These are phyloP conservation scores for Serranus cabrilla DNA, from an alignment of 2,797 vertebrate genomes.

Conservation along the genomic window DNA sequence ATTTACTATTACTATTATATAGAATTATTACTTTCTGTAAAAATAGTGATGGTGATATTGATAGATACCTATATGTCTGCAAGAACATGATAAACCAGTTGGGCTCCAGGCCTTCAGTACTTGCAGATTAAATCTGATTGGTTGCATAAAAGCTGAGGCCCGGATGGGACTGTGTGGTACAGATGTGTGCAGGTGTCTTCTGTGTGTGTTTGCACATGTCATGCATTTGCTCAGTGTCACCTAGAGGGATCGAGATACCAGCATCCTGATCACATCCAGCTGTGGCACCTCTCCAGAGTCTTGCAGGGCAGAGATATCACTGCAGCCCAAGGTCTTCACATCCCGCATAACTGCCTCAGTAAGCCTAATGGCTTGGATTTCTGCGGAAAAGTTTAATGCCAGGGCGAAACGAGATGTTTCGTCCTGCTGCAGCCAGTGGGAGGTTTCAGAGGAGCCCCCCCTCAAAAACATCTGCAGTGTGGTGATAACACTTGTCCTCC, in stretches of 20 bases:
- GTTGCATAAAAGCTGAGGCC: constrained; percentile 29
- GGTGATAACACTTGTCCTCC: constrained; percentile 80
- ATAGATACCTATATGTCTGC: no score
- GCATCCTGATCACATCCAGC: constrained; percentile 54
- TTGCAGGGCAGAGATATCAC: constrained; percentile 61
- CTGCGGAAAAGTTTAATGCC: constrained; percentile 58
- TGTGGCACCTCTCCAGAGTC: constrained; percentile 43
- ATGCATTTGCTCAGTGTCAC: constrained; percentile 32
- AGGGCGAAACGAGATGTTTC: constrained; percentile 45
- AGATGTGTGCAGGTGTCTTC: background rate
- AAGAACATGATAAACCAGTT: no score
- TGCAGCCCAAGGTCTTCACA: constrained; percentile 42
- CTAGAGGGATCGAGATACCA: constrained; percentile 36
- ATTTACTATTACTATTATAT: no score
- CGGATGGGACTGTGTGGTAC: background rate
- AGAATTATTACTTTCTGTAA: no score
- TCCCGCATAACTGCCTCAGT: constrained; percentile 36
- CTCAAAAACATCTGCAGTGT: constrained; percentile 75
- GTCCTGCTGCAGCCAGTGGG: constrained; percentile 60
- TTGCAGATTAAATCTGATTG: constrained; percentile 27
- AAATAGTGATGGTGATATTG: no score
- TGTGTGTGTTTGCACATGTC: constrained; percentile 31
- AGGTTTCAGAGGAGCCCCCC: constrained; percentile 53
- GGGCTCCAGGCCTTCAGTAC: background rate
- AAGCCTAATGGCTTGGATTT: constrained; percentile 69